Conservation (phyloP, 2,113 vertebrate species). For the Paratilapia polleni region DNA sequence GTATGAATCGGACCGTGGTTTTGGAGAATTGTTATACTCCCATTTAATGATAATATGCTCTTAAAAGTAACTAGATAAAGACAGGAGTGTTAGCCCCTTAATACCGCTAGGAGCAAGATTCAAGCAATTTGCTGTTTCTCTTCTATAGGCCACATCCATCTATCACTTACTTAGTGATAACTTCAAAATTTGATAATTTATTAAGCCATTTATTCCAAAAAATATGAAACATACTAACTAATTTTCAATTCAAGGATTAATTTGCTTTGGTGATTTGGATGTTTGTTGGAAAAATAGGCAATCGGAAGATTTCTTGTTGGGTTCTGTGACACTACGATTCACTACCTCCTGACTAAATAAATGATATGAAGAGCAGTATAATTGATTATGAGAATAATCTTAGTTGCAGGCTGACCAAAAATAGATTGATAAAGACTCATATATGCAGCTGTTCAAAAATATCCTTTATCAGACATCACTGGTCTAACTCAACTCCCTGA, state of each 20-base stretch:
- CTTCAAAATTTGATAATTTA: too few species aligned
- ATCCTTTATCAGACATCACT: neutral
- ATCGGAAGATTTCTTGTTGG: neutral
- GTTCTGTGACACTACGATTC: neutral
- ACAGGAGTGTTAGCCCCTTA: too few species aligned
- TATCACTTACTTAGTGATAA: too few species aligned
- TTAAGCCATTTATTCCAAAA: too few species aligned
- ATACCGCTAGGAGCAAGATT: too few species aligned
- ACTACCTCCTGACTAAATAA: neutral
- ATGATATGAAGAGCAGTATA: neutral
- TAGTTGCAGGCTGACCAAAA: neutral
- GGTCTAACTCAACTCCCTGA: neutral
- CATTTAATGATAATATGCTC: too few species aligned
- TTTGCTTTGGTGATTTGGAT: neutral
- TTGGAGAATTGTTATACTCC: too few species aligned
- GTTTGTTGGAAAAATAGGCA: neutral
- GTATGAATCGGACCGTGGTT: neutral
- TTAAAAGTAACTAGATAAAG: too few species aligned
- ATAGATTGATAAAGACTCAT: neutral
- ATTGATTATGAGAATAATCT: neutral
- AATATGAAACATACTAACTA: too few species aligned
- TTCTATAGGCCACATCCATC: too few species aligned
- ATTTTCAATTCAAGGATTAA: neutral
- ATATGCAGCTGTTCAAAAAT: neutral
- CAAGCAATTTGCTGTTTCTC: too few species aligned